Evolutionary conservation across 2,113 vertebrate genomes (phyloP), one percentile per base, ranked within the genome.

Genomic region (Hyperopisus bebe): DNA sequence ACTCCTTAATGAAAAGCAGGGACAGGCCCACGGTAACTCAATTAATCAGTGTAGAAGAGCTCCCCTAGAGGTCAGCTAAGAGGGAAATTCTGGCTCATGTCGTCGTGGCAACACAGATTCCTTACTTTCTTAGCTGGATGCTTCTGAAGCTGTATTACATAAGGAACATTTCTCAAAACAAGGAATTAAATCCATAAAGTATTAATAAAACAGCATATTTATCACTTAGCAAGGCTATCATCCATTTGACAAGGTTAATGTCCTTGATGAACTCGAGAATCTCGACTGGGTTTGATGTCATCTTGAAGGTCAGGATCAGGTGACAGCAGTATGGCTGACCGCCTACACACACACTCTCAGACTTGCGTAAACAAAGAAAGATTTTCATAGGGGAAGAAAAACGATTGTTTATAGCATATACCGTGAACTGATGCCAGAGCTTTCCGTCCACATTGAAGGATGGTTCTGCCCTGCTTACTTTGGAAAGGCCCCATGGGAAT

Each of bases 401-500:
- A 35, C 19, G 39, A 84, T 44, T 86, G 83, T 86, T 47, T 86
- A 48, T 86, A 86, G 47, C 44, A 50, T 50, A 47, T 50, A 27
- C 24, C 44, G 10, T 48, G n/a, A 87, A 87, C 27, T 51, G 85
- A 47, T 55, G 85, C 85, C 47, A 87, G 85, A 87, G 5, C n/a
- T 55, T 47, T 48, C 46, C 0, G 4, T 86, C n/a, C 47, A 48
- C 83, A 50, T 21, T 86, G 44, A 86, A 50, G 83, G 83, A 48
- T 86, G 8, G 24, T 27, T 85, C 83, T 86, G 83, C 24, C 24
- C 44, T 48, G 44, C 83, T 47, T 86, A 13, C 47, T 50, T 86
- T 47, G 47, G 83, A 86, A 86, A 5, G 44, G 83, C 83, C 82
- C 83, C 24, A 24, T 86, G 83, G 83, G 83, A 86, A n/a, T 27